Percentiles rank a stretch among this genome's conserved stretches.
These are phyloP conservation scores for Xanthostigma xanthostigma DNA, from an alignment of 2,888 invertebrate genomes.

Conservation along the genomic window DNA sequence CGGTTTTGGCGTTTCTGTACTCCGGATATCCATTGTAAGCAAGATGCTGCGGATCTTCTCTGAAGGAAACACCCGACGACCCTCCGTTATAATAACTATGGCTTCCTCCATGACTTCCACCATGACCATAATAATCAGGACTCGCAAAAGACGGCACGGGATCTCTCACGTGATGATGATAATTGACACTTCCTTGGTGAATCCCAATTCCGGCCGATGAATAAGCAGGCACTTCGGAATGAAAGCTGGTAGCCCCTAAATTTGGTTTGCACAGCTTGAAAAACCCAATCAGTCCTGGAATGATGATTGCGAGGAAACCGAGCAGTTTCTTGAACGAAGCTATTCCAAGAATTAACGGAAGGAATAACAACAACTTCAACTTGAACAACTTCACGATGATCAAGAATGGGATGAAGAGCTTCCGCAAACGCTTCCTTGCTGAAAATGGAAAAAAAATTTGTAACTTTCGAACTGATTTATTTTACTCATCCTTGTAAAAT, in stretches of 20 bases:
- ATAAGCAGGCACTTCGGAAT: slow-evolving; percentile 44
- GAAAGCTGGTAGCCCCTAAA: slow-evolving; percentile 27
- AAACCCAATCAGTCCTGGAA: slow-evolving; percentile 72
- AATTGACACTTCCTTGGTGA: slow-evolving; percentile 31
- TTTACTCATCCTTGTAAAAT: too few species aligned
- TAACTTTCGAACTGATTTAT: too few species aligned
- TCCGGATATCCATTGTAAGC: slow-evolving; percentile 60
- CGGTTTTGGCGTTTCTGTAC: slow-evolving; percentile 39
- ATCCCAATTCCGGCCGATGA: slow-evolving; percentile 60
- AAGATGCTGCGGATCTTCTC: slow-evolving; percentile 39
- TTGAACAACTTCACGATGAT: slow-evolving; percentile 73
- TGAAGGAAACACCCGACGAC: slow-evolving; percentile 45
- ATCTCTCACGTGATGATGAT: slow-evolving; percentile 30
- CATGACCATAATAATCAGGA: slow-evolving; percentile 25
- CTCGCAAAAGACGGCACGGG: slow-evolving; percentile 21
- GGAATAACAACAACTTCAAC: slow-evolving; percentile 62
- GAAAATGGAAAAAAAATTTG: slow-evolving; percentile 9
- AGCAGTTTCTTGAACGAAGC: slow-evolving; percentile 75
- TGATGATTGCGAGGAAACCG: slow-evolving; percentile 61
- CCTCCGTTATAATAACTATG: slow-evolving; percentile 17
- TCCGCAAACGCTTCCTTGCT: slow-evolving; percentile 71
- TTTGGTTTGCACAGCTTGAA: slow-evolving; percentile 71
- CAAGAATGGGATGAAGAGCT: slow-evolving; percentile 67
- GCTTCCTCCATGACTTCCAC: slow-evolving; percentile 28
- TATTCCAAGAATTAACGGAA: slow-evolving; percentile 68